Evolutionary conservation across 2,888 invertebrate genomes (phyloP).

Genomic region (Dascillus cervinus): DNA sequence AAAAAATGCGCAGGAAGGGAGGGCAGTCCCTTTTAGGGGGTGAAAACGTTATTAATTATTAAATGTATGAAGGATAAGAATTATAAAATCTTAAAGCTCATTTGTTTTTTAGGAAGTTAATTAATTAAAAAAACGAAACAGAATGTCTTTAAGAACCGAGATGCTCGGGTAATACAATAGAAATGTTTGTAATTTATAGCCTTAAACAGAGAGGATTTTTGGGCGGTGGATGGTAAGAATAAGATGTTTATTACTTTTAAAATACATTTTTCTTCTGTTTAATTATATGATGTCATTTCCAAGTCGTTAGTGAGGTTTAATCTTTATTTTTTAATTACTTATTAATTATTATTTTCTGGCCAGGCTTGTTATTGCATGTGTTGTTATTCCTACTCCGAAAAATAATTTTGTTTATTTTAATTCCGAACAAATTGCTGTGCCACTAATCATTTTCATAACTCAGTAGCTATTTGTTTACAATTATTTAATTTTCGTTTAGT

Average conservation of each 20-base stretch:
- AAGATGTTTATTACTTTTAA: slow-evolving; percentile 24
- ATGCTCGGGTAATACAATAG: slow-evolving; percentile 14
- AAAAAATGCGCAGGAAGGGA: slow-evolving; percentile 19
- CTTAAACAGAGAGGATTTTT: slow-evolving; percentile 24
- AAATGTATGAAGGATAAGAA: slow-evolving; percentile 28
- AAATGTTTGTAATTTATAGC: slow-evolving; percentile 14
- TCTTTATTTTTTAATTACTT: too few species aligned
- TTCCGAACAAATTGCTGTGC: too few species aligned
- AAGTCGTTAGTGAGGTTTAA: slow-evolving; percentile 4
- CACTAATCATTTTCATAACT: too few species aligned
- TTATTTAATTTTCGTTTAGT: too few species aligned
- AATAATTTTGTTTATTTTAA: too few species aligned
- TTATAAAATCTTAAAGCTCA: slow-evolving; percentile 35
- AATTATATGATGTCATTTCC: slow-evolving; percentile 34
- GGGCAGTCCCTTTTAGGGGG: slow-evolving; percentile 19
- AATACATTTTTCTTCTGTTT: slow-evolving; percentile 25
- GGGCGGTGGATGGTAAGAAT: slow-evolving; percentile 7
- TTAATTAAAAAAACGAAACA: slow-evolving; percentile 39
- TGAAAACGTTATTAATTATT: slow-evolving; percentile 35
- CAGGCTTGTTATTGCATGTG: background rate
- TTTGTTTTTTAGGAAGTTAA: slow-evolving; percentile 38
- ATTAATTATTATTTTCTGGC: too few species aligned
- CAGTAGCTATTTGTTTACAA: too few species aligned
- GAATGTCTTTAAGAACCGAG: slow-evolving; percentile 22
- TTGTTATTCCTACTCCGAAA: too few species aligned